phyloP scores from a whole-genome alignment of 1,140 invertebrate genomes.

The Telenomus remus region DNA sequence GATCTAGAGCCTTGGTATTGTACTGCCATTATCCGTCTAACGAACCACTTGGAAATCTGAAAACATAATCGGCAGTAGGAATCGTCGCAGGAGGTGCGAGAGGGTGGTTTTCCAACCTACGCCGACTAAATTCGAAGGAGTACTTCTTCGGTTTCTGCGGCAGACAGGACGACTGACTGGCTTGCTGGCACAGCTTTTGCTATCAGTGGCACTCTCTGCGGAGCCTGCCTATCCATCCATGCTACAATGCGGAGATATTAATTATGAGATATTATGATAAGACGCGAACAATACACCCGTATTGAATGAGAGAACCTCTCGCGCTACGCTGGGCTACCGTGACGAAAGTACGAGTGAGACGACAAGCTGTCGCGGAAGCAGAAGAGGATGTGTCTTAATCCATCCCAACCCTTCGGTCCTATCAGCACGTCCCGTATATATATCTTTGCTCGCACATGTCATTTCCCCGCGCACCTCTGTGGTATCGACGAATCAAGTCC shows the following conservation, averaged over 20 bases:
- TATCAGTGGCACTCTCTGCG: conserved; percentile 73
- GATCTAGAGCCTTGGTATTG: conserved; percentile 45
- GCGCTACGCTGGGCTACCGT: conserved; percentile 33
- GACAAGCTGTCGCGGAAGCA: conserved; percentile 32
- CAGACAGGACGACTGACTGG: conserved; percentile 62
- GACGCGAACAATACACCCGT: conserved; percentile 75
- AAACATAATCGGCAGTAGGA: conserved; percentile 52
- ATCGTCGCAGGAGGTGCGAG: conserved; percentile 26
- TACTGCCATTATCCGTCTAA: conserved; percentile 46
- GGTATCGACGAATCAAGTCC: conserved; percentile 59
- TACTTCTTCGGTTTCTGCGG: conserved; percentile 62
- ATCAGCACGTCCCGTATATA: conserved; percentile 49
- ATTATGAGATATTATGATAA: conserved; percentile 77
- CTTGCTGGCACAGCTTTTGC: conserved; percentile 70
- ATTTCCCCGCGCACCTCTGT: conserved; percentile 23
- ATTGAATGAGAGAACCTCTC: conserved; percentile 74
- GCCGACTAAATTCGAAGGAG: conserved; percentile 60
- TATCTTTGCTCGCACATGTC: conserved; percentile 36
- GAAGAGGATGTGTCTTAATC: conserved; percentile 56
- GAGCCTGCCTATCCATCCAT: conserved; percentile 75
- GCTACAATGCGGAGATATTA: conserved; percentile 76
- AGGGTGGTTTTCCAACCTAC: conserved; percentile 53
- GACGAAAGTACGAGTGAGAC: conserved; percentile 47
- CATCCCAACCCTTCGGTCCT: conserved; percentile 45
- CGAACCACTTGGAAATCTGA: conserved; percentile 49